These are phyloP conservation scores for Acyrthosiphon pisum DNA, from an alignment of 1,140 invertebrate genomes.

Conservation along the genomic window DNA sequence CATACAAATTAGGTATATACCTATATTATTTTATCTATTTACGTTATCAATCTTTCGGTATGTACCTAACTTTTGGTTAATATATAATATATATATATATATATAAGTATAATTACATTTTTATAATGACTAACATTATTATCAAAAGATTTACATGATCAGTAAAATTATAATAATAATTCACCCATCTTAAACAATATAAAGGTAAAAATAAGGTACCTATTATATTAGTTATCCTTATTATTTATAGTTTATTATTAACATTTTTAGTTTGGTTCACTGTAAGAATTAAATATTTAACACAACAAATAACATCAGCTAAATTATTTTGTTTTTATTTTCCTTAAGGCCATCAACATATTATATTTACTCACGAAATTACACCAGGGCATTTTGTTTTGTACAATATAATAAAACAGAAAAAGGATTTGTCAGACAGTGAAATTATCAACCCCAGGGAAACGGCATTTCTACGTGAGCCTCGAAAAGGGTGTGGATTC, in stretches of 20 bases:
- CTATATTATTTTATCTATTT: not conserved
- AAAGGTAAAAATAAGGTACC: not conserved
- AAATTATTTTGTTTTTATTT: not conserved
- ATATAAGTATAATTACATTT: too few relatives aligned
- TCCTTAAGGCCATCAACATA: conserved; percentile 8
- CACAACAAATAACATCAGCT: not conserved
- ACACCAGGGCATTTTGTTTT: conserved; percentile 13
- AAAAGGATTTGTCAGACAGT: conserved; percentile 27
- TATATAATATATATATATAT: too few relatives aligned
- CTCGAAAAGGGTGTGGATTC: conserved; percentile 37
- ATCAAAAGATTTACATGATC: not conserved
- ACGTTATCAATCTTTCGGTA: not conserved
- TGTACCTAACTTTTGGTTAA: not conserved
- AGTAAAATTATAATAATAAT: not conserved
- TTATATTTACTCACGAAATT: conserved; percentile 10
- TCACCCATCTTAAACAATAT: not conserved
- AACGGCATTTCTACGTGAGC: conserved; percentile 8
- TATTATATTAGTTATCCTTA: not conserved
- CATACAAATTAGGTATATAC: not conserved
- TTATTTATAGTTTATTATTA: not conserved
- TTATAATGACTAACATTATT: not conserved
- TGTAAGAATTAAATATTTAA: not conserved
- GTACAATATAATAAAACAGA: conserved; percentile 9
- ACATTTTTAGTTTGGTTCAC: not conserved
- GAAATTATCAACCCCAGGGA: conserved; percentile 38